Percentiles rank a stretch among this genome's conserved stretches.
phyloP scores from a whole-genome alignment of 2,888 invertebrate genomes.

The Tillus elongatus region DNA sequence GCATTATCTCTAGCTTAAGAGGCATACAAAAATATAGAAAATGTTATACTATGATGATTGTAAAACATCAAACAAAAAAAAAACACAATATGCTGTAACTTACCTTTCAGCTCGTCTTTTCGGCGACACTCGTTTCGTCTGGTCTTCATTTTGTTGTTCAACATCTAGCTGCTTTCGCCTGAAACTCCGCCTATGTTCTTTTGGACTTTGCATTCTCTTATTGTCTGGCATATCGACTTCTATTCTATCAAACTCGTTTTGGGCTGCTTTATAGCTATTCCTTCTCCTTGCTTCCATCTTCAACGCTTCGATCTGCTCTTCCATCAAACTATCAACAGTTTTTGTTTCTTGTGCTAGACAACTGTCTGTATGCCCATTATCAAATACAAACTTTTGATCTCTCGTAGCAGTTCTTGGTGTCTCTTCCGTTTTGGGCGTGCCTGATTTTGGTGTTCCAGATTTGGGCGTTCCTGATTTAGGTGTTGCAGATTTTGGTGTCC shows the following conservation, averaged over 20 bases:
- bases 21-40: too few relatives aligned
- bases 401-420: constrained; percentile 24
- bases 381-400: constrained; percentile 13
- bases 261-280: constrained; percentile 38
- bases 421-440: constrained; percentile 6
- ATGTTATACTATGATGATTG: too few relatives aligned
- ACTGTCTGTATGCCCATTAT: constrained; percentile 7
- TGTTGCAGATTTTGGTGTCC: not conserved
- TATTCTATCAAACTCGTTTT: constrained; percentile 34
- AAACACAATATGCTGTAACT: too few relatives aligned
- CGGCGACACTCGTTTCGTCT: constrained; percentile 26
- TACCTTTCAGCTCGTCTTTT: constrained; percentile 30
- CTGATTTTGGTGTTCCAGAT: constrained; percentile 4
- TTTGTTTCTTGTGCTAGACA: constrained; percentile 21
- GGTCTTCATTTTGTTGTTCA: constrained; percentile 28
- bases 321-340: constrained; percentile 35
- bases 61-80: too few relatives aligned
- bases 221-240: constrained; percentile 24
- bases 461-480: constrained; percentile 4
- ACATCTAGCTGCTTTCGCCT: constrained; percentile 29
- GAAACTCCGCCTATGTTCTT: constrained; percentile 28
- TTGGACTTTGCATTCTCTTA: constrained; percentile 18
- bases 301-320: constrained; percentile 35
- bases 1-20: too few relatives aligned
- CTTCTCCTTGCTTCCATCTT: constrained; percentile 34